Evolutionary conservation across 2,797 vertebrate genomes (phyloP), one percentile per base, ranked within the genome.

Genomic region (Ctenochaetus hawaiiensis): DNA sequence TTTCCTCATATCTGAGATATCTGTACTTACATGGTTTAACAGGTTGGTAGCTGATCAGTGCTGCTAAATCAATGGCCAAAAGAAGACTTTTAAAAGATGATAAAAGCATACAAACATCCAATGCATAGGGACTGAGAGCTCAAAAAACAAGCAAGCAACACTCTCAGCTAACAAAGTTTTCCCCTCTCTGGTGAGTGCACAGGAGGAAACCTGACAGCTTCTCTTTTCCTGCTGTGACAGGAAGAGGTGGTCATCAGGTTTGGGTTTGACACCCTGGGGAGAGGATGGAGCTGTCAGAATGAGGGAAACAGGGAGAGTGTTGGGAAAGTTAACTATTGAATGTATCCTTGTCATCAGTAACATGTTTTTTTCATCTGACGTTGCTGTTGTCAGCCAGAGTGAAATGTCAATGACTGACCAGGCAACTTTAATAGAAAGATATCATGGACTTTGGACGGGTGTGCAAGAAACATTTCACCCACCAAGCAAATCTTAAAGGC

Each of bases 181-280:
- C n/a, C 23, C 5, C 1, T 65, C 6, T 52, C 26, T 22, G 16
- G 11, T 39, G n/a, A 45, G 17, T 72, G 44, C 9, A 67, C 63
- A 60, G 77, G 56, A 78, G 45, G 65, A 58, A 61, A 61, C 20
- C 5, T 2, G n/a, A 11, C 45, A 23, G 14, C 75, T 84, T 81
- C 79, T 74, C 73, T 43, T 72, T 86, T 71, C 81, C 80, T 82
- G 58, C 14, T 44, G 18, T 37, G 18, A 54, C 49, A 75, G 78
- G 63, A 82, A 84, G 49, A 13, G 56, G 18, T 5, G 44, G 7
- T 45, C 17, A 23, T 44, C 39, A 6, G 14, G 17, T 53, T 30
- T 44, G 45, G 13, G 23, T 17, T 13, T 39, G 39, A 61, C 52
- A 44, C 54, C 22, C 72, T 8, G 20, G 51, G 37, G 63, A 54